Base-by-base conservation (phyloP, 2,797 vertebrate genomes). In the Fundulus diaphanus region DNA sequence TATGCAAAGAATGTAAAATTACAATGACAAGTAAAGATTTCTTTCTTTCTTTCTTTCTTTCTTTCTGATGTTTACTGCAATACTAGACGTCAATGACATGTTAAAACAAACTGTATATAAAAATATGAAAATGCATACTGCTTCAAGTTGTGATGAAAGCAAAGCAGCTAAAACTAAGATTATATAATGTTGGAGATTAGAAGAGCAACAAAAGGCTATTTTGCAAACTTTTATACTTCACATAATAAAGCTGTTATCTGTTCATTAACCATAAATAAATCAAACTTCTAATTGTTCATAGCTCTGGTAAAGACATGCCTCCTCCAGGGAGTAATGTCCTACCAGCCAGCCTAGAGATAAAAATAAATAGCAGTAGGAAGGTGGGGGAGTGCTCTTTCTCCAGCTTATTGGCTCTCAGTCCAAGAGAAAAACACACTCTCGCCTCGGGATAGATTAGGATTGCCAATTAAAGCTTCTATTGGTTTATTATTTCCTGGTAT, bases 391-490 rank as follows among this genome's bases (percentile, higher is more conserved):
- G 48, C 35, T 54, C 66, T 81, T 81, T 61, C 72, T 68, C 59
- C 6, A 44, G 15, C 65, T 46, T 29, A 5, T 42, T 44, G 57
- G 57, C 11, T 24, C 27, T 31, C 44, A 68, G 44, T 68, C 44
- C 67, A 76, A 33, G 57, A 72, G 65, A 67, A 66, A 76, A 80
- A 82, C 83, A 49, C 74, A 71, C 56, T 70, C 44, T 61, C 7
- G 49, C 86, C 80, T 51, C 52, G 86, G 91, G 87, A 85, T 78
- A 87, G 86, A 93, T 92, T 91, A 91, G 79, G 70, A 73, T 84
- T 84, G 81, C 72, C 79, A 77, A 83, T 86, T 82, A 78, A 82
- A 83, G 79, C 83, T 80, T 54, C 73, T 74, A 80, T 83, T 82
- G 78, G 83, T 83, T 86, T 77, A 73, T 68, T 75, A 69, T 89